These are phyloP conservation scores for Polyploca ridens DNA, from an alignment of 2,888 invertebrate species.

Conservation along the genomic window DNA sequence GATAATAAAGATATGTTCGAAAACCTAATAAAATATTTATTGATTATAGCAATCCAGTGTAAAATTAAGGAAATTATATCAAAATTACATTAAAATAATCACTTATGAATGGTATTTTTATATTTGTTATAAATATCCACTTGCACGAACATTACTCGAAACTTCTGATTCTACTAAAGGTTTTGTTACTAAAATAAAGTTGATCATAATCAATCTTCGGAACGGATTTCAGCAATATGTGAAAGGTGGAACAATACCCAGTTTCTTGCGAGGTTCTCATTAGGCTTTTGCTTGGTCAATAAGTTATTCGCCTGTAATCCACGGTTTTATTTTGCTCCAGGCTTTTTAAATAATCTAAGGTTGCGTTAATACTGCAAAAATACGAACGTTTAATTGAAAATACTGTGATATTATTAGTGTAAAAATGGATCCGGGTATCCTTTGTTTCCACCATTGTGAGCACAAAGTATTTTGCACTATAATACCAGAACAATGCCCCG, in stretches of 20 bases:
- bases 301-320: slow-evolving; percentile 44
- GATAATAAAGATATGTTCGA: slow-evolving; percentile 25
- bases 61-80: neutral
- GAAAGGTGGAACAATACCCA: slow-evolving; percentile 54
- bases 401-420: slow-evolving; percentile 24
- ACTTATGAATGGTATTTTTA: neutral
- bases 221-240: slow-evolving; percentile 34
- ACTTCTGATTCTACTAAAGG: too few species aligned
- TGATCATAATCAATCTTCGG: neutral
- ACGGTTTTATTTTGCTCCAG: slow-evolving; percentile 42
- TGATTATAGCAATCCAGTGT: too few species aligned
- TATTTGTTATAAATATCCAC: too few species aligned
- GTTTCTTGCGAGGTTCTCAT: slow-evolving; percentile 48
- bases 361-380: slow-evolving; percentile 19
- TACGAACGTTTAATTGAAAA: slow-evolving; percentile 22
- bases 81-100: neutral
- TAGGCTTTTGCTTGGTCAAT: slow-evolving; percentile 61
- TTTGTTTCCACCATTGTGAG: slow-evolving; percentile 96
- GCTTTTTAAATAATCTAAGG: slow-evolving; percentile 32
- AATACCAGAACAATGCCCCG: slow-evolving; percentile 91
- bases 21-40: neutral
- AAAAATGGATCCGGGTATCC: slow-evolving; percentile 90
- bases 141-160: too few species aligned
- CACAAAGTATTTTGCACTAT: slow-evolving; percentile 92
- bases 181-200: neutral